Evolutionary conservation across 2,113 vertebrate genomes (phyloP).

Genomic region (Lophura nycthemera): DNA sequence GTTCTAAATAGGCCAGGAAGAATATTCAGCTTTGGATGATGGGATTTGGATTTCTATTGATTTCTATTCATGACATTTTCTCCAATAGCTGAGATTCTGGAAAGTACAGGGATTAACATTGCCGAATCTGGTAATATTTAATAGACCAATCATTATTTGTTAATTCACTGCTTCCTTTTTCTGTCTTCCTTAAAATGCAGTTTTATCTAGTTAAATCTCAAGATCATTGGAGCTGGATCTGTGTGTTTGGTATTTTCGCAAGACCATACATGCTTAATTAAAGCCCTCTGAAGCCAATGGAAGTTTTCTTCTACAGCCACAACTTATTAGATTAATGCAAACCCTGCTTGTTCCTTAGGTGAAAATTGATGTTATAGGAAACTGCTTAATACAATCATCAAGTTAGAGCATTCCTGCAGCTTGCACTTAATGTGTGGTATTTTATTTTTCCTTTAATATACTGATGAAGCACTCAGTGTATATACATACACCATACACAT

Average conservation of each 20-base stretch:
- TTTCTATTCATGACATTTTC: not conserved
- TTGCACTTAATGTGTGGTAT: fast-evolving
- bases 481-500: too few species aligned
- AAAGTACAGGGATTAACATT: not conserved
- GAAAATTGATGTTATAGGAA: not conserved
- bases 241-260: not conserved
- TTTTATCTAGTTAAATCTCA: not conserved
- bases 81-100: not conserved
- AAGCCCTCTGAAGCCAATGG: not conserved
- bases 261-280: not conserved
- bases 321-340: not conserved
- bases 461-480: fast-evolving
- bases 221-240: not conserved
- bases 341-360: not conserved
- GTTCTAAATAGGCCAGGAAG: not conserved
- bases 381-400: too few species aligned
- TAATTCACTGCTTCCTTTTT: not conserved
- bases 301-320: not conserved
- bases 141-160: not conserved
- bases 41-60: not conserved
- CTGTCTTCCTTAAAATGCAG: not conserved
- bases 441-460: not conserved
- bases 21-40: not conserved
- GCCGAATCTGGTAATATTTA: not conserved
- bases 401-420: not conserved